Base-by-base conservation (phyloP, 2,888 invertebrate species). In the Agrilus cyanescens region DNA sequence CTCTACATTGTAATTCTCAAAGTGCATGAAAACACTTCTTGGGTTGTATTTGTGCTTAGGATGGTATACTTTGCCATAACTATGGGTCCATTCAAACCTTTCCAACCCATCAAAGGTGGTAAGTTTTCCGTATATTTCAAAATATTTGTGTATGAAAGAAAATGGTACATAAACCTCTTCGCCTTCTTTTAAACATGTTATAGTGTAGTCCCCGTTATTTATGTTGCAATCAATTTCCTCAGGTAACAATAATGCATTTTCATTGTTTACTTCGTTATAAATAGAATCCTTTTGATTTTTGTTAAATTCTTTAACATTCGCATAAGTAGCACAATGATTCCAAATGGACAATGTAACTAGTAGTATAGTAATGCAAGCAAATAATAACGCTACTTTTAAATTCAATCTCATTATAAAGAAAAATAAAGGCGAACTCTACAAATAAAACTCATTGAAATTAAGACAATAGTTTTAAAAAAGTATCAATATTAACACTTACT, bases 1-100 rank as follows among this genome's bases (percentile, higher is more conserved):
- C 71, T 97, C 97, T 1, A 98, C 97, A 65, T 95, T 96, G 68
- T 96, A 97, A 64, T 94, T 91, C 60, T 93, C 94, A 68, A 98
- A 98, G 48, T 94, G 94, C 70, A 94, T 88, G 66, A 94, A 98
- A 0, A 89, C 82, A 3, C 94, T 94, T 16, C 78, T 76, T 0
- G 95, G 82, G 59, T 91, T 84, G 66, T 98, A 97, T 53, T 82
- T 84, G 30, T 81, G 82, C 62, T 86, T 86, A 0, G 93, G 93
- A 53, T 83, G 80, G 61, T 90, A 90, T 6, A 94, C 80, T 66
- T 87, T 88, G 15, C 91, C 85, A 64, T 90, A 90, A 61, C 91
- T 93, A 68, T 96, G 95, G 10, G 87, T 83, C 91, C 94, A 96
- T 62, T 90, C 87, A 62, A 96, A 94, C 53, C 82, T 76, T 52